Evolutionary conservation across 1,140 invertebrate genomes (phyloP).

Genomic region (Laupala kohalensis): DNA sequence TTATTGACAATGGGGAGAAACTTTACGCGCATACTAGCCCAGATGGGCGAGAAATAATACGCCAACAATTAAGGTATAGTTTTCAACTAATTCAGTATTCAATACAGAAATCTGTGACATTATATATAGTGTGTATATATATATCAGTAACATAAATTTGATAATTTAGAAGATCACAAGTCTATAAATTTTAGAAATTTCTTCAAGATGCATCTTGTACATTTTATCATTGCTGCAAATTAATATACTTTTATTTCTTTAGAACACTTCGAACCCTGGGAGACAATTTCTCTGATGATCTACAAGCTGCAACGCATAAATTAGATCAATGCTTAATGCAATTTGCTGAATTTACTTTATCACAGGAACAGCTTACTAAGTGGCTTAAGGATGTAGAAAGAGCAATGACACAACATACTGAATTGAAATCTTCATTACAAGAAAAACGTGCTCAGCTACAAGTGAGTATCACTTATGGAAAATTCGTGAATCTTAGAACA

Average conservation of each 20-base stretch:
- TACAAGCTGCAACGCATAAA: conserved; percentile 62
- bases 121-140: no score
- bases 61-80: conserved; percentile 61
- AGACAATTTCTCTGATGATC: conserved; percentile 74
- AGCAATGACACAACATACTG: conserved; percentile 81
- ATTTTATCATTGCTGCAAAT: not conserved
- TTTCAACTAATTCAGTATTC: not conserved
- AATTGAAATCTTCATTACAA: conserved; percentile 78
- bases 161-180: no score
- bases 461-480: conserved; percentile 9
- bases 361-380: conserved; percentile 81
- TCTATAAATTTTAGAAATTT: not conserved
- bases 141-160: no score
- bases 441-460: conserved; percentile 85
- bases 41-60: conserved; percentile 79
- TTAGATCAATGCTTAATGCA: conserved; percentile 79
- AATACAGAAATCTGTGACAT: not conserved
- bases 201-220: not conserved
- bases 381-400: conserved; percentile 85
- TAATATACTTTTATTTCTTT: conserved; percentile 12
- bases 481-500: not conserved
- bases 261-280: conserved; percentile 67
- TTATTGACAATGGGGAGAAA: conserved; percentile 81
- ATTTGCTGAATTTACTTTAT: conserved; percentile 74
- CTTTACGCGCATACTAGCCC: conserved; percentile 85